Evolutionary conservation across 2,113 vertebrate genomes (phyloP), one percentile per base, ranked within the genome.

Genomic region (Urocitellus parryii): DNA sequence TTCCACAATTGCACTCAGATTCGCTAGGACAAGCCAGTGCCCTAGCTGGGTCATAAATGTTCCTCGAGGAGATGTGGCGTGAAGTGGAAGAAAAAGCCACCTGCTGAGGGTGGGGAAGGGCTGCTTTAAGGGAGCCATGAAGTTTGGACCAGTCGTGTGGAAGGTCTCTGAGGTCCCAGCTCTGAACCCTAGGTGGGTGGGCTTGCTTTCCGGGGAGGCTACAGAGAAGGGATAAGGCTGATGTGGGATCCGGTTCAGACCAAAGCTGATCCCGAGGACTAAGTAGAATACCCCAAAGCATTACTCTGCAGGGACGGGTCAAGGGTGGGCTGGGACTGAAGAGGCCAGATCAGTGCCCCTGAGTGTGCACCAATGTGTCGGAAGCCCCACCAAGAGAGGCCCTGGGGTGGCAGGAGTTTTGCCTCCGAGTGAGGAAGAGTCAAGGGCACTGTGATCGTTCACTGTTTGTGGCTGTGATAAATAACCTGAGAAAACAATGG

Each of bases 21-120:
- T 34, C 39, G 6, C 67, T 0, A 0, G 32, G 20, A 34, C 27
- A 34, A 34, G 39, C 45, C 58, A 0, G 2, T 32, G 74, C 67
- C 58, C 42, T 17, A 63, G 56, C 67, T 12, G 25, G 48, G 32
- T 61, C 25, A 74, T 12, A 48, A 48, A 7, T 58, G 76, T 32
- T 65, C 68, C 16, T 39, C 5, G 53, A 61, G 24, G 56, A 56
- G 11, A 10, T 25, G 39, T 48, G 18, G 0, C 73, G 4, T 34
- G 70, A 11, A 82, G 25, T 0, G 10, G 32, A 88, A 51, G 32
- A 24, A 61, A 39, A 82, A 39, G n/a, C 9, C 37, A 32, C 27
- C 58, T 76, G 27, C 27, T 6, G 5, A 63, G 24, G 37, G 14
- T 6, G n/a, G 25, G 5, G 8, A 18, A 86, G 32, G 24, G 45